Evolutionary conservation across 2,888 invertebrate genomes (phyloP).

Genomic region (Physocephala rufipes): DNA sequence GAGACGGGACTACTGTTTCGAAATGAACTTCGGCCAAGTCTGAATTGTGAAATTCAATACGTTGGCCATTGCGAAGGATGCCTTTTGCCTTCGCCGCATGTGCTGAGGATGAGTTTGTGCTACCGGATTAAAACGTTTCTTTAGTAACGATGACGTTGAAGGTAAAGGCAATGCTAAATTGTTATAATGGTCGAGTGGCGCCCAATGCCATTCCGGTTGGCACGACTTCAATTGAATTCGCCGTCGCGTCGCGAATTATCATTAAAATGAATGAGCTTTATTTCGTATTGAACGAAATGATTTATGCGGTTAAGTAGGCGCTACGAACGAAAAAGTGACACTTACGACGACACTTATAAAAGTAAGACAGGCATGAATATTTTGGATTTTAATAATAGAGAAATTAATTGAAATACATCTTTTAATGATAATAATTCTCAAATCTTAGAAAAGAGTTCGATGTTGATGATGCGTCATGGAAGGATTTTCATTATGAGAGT

Average conservation of each 20-base stretch:
- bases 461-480: too few relatives aligned
- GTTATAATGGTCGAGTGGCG: conserved; percentile 49
- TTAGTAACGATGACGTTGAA: neutral
- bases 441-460: too few relatives aligned
- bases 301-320: conserved; percentile 29
- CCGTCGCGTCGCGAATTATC: conserved; percentile 33
- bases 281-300: conserved; percentile 33
- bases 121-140: too few relatives aligned
- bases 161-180: conserved; percentile 44
- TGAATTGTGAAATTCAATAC: conserved; percentile 28
- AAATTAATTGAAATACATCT: too few relatives aligned
- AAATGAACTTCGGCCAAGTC: conserved; percentile 11
- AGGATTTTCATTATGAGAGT: too few relatives aligned
- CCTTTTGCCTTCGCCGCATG: neutral
- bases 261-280: conserved; percentile 9
- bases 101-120: too few relatives aligned
- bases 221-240: conserved; percentile 35
- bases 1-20: conserved; percentile 44
- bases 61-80: neutral
- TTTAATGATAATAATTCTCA: too few relatives aligned
- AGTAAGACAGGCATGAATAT: too few relatives aligned
- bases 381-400: too few relatives aligned
- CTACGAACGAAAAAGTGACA: conserved; percentile 3
- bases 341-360: too few relatives aligned
- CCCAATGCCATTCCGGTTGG: conserved; percentile 36